A percentile compares a stretch with the other conserved stretches of the same genome.
Conservation (phyloP, 2,888 invertebrate genomes). For the Papilio gigon region DNA sequence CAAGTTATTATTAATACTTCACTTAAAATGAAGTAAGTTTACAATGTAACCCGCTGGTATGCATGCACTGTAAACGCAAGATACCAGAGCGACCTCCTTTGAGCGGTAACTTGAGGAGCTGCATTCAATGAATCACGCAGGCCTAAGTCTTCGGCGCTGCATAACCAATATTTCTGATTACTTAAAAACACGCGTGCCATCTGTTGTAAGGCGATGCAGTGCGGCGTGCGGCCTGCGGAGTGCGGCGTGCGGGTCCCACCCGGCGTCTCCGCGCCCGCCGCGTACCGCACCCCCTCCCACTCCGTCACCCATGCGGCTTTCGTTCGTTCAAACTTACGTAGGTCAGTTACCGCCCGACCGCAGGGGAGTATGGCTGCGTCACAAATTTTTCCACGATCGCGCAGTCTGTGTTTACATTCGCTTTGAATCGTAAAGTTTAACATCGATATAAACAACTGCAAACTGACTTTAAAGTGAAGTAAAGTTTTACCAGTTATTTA, state of each 20-base stretch:
- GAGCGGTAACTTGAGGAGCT: slow-evolving; percentile 74
- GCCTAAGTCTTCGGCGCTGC: slow-evolving; percentile 72
- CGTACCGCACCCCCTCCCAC: slow-evolving; percentile 63
- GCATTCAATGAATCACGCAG: slow-evolving; percentile 75
- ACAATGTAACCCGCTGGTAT: slow-evolving; percentile 13
- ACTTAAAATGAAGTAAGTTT: slow-evolving; percentile 22
- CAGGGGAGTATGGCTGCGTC: slow-evolving; percentile 82
- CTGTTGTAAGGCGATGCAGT: slow-evolving; percentile 79
- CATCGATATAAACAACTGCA: slow-evolving; percentile 64
- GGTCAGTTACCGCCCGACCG: slow-evolving; percentile 84
- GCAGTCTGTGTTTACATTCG: slow-evolving; percentile 79
- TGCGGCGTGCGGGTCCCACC: slow-evolving; percentile 72
- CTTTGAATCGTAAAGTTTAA: slow-evolving; percentile 67
- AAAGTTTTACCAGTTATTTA: slow-evolving; percentile 60
- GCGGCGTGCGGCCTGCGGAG: slow-evolving; percentile 40
- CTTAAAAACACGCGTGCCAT: slow-evolving; percentile 82
- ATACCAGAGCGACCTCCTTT: slow-evolving; percentile 73
- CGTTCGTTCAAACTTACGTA: slow-evolving; percentile 83
- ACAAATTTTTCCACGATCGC: slow-evolving; percentile 78
- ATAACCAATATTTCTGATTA: slow-evolving; percentile 78
- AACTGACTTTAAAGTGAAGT: slow-evolving; percentile 65
- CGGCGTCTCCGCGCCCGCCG: slow-evolving; percentile 64
- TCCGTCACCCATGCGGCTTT: slow-evolving; percentile 79
- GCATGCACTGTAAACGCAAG: slow-evolving; percentile 49
- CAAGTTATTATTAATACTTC: neutral